Conservation (phyloP, 2,113 vertebrate genomes). For the Glaucomys volans region DNA sequence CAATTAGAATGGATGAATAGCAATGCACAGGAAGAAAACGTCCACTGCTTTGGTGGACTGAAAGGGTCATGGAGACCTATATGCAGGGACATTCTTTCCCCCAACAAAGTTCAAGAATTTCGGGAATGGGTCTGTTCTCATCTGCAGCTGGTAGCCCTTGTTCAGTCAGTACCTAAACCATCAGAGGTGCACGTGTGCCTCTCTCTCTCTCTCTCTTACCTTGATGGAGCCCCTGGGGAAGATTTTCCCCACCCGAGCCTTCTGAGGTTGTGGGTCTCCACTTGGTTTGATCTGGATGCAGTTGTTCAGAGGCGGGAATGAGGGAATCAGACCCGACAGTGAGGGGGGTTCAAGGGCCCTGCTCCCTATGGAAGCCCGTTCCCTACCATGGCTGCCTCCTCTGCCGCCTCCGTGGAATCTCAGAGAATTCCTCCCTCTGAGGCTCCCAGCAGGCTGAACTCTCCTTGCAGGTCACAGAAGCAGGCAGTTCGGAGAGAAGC, state of each 20-base stretch:
- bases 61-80: neutral
- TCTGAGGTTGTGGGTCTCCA: neutral
- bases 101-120: neutral
- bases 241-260: neutral
- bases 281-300: neutral
- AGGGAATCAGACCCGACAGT: neutral
- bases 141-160: neutral
- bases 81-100: neutral
- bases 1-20: too few species aligned
- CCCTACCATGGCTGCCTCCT: neutral
- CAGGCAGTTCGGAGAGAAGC: neutral
- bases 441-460: neutral
- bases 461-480: neutral
- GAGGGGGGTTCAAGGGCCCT: neutral
- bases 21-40: neutral
- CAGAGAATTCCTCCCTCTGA: neutral
- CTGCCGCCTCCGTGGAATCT: neutral
- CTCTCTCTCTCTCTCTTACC: neutral
- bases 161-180: too few species aligned
- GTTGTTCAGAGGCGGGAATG: slow-evolving; percentile 10
- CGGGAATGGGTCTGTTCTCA: neutral
- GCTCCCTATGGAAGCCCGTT: neutral
- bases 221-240: neutral
- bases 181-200: neutral
- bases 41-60: neutral